Percentiles rank a stretch among this genome's conserved stretches.
Conservation (phyloP, 1,140 invertebrate species). For the Delia radicum region DNA sequence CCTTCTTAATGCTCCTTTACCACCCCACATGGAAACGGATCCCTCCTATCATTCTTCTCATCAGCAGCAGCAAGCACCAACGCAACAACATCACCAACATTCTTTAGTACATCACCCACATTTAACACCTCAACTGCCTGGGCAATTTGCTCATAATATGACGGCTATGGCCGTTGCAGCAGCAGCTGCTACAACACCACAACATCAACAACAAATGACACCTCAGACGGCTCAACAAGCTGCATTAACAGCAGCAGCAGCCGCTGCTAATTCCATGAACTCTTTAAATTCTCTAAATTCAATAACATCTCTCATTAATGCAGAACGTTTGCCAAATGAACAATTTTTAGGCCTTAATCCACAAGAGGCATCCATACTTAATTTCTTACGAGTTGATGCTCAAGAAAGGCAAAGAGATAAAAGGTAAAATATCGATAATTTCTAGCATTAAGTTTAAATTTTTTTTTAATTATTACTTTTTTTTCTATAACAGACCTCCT, state of each 20-base stretch:
- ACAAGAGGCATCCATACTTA: conserved; percentile 65
- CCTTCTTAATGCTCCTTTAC: conserved; percentile 39
- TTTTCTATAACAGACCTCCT: conserved; percentile 37
- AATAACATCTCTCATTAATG: conserved; percentile 53
- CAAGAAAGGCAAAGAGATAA: conserved; percentile 68
- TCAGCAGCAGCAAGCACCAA: conserved; percentile 39
- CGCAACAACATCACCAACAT: conserved; percentile 35
- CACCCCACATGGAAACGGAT: conserved; percentile 49
- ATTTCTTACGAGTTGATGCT: conserved; percentile 63
- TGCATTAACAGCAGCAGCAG: conserved; percentile 33
- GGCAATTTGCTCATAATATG: conserved; percentile 36
- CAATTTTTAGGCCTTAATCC: conserved; percentile 55
- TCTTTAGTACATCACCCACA: conserved; percentile 30
- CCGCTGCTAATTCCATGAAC: conserved; percentile 37
- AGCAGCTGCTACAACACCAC: conserved; percentile 36
- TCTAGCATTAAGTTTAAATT: neutral
- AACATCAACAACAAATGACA: conserved; percentile 32
- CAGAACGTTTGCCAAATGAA: conserved; percentile 53
- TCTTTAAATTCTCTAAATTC: conserved; percentile 45
- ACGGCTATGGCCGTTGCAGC: conserved; percentile 34
- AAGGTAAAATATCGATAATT: conserved; percentile 38
- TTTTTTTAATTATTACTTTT: neutral
- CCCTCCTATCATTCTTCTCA: conserved; percentile 44
- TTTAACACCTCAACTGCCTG: conserved; percentile 34
- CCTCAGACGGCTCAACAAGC: conserved; percentile 36